Base-by-base conservation (phyloP, 2,113 vertebrate species). In the Anarhynchus alexandrinus region DNA sequence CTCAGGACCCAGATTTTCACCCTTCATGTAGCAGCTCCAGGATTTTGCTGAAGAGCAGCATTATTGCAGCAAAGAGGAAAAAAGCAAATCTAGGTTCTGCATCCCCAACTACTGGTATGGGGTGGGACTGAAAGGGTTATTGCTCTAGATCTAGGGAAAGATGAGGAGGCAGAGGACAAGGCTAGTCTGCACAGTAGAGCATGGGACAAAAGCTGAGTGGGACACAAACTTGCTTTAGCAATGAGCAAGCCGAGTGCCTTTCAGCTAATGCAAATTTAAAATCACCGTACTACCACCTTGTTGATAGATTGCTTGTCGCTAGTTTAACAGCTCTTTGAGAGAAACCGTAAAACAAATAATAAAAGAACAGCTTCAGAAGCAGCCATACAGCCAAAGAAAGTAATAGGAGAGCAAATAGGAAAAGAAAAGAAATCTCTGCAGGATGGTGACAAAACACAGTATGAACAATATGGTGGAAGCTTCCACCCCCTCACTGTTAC, bases 231-330 rank as follows among this genome's bases (percentile, higher is more conserved):
- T 43, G 5, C 19, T 83, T 84, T 59, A 82, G 22, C 19, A 27
- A 58, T 36, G 30, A 92, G 21, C 10, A 86, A 81, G 38, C 62
- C 49, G n/a, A 8, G 3, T 30, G 49, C 80, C 45, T 36, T 84
- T 54, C 90, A 87, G 55, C 17, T 81, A 84, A 94, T 32, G 55
- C 36, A 87, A 89, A 81, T 96, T 62, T 78, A 49, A 84, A 74
- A 87, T 57, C 11, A 11, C 12, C 20, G 3, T 27, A 10, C 16
- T 61, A 62, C 13, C 27, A 42, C 6, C 7, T n/a, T 82, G n/a
- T 54, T 89, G 89, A 86, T 34, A 59, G 52, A 76, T 83, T 73
- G 72, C 27, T 86, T 82, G 54, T 73, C 57, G 61, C 22, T 23
- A 40, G 54, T 62, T 83, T 90, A 88, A 70, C 62, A 82, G 52